These are phyloP conservation scores for Drosophila paranaensis DNA, from an alignment of 2,888 invertebrate species.

Conservation along the genomic window DNA sequence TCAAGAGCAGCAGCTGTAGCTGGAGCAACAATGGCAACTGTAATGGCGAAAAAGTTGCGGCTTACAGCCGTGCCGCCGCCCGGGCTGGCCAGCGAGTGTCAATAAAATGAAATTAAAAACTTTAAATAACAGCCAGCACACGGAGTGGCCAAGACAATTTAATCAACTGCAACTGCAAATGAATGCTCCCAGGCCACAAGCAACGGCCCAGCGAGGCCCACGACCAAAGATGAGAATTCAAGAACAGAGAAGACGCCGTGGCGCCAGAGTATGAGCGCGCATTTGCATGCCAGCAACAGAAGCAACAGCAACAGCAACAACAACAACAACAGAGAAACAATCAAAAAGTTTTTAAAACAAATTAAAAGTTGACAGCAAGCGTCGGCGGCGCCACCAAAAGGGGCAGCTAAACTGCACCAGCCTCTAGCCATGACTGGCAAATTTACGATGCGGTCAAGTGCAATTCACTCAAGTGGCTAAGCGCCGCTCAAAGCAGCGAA, in stretches of 20 bases:
- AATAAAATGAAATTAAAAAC: slow-evolving; percentile 78
- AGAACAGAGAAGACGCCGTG: slow-evolving; percentile 40
- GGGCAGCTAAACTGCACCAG: slow-evolving; percentile 51
- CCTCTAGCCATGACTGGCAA: slow-evolving; percentile 54
- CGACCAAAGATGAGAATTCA: slow-evolving; percentile 29
- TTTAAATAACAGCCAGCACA: slow-evolving; percentile 61
- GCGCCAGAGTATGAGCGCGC: slow-evolving; percentile 38
- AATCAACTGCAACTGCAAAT: slow-evolving; percentile 72
- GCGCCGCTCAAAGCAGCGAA: not conserved
- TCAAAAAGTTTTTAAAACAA: slow-evolving; percentile 80
- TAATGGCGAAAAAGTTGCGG: slow-evolving; percentile 36
- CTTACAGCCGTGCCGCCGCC: slow-evolving; percentile 11
- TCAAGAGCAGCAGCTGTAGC: slow-evolving; percentile 34
- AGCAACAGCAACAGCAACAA: slow-evolving; percentile 22
- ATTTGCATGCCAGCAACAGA: slow-evolving; percentile 69
- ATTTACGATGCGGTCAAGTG: slow-evolving; percentile 77
- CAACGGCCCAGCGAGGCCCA: slow-evolving; percentile 15
- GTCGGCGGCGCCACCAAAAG: slow-evolving; percentile 2
- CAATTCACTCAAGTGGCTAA: slow-evolving; percentile 53
- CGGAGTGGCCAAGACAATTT: slow-evolving; percentile 58
- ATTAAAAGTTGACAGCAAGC: slow-evolving; percentile 74
- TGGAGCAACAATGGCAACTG: slow-evolving; percentile 24
- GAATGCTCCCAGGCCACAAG: slow-evolving; percentile 60
- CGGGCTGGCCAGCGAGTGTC: slow-evolving; percentile 52
- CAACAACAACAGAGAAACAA: slow-evolving; percentile 60